phyloP scores from a whole-genome alignment of 2,797 vertebrate genomes.

The Gymnocypris eckloni region DNA sequence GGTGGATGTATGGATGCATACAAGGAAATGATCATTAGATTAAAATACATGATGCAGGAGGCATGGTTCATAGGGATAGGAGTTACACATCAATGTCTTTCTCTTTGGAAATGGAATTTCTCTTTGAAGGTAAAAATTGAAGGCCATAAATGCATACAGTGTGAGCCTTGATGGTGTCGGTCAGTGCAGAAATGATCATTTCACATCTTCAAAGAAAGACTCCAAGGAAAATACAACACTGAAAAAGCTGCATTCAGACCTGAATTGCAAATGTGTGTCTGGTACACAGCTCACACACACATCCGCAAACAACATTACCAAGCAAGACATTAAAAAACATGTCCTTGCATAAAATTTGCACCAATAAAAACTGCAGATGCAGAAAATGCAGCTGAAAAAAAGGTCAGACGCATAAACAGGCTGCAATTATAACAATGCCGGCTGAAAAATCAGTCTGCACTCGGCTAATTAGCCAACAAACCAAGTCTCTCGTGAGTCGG shows the following conservation, averaged over 20 bases:
- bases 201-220: constrained; percentile 51
- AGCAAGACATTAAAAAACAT: constrained; percentile 57
- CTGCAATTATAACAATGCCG: constrained; percentile 53
- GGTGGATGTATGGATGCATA: background rate
- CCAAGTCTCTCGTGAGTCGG: constrained; percentile 52
- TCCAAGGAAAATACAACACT: constrained; percentile 53
- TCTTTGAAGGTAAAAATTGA: constrained; percentile 46
- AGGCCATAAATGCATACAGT: constrained; percentile 46
- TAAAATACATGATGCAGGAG: constrained; percentile 1
- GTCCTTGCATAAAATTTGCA: constrained; percentile 55
- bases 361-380: constrained; percentile 52
- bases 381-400: constrained; percentile 53
- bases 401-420: constrained; percentile 49
- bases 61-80: background rate
- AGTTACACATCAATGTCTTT: background rate
- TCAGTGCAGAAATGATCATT: constrained; percentile 58
- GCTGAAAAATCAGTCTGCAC: constrained; percentile 38
- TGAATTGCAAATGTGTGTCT: constrained; percentile 53
- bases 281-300: background rate
- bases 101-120: constrained; percentile 27
- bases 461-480: constrained; percentile 52
- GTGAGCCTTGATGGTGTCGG: constrained; percentile 34
- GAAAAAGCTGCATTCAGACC: constrained; percentile 43
- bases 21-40: background rate
- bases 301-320: constrained; percentile 37